Conservation (phyloP, 2,888 invertebrate genomes). For the Anagyrus pseudococci region DNA sequence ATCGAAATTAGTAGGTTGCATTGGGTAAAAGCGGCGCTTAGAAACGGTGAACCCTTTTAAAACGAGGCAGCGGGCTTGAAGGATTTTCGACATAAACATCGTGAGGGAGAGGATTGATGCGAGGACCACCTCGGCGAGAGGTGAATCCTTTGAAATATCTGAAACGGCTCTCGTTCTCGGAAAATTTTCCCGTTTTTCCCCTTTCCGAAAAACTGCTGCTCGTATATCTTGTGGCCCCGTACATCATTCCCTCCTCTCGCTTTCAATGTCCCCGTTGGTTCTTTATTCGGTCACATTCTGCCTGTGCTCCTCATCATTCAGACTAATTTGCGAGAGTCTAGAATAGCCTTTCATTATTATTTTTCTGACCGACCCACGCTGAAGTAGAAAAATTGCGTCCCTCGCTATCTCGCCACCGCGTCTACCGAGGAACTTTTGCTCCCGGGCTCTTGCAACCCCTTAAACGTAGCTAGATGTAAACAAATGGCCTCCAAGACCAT, state of each 20-base stretch:
- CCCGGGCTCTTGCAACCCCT: too few species aligned
- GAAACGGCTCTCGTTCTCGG: not conserved
- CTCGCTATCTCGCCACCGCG: too few species aligned
- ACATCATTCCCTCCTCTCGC: too few species aligned
- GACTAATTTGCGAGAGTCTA: constrained; percentile 29
- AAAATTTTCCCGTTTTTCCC: constrained; percentile 9
- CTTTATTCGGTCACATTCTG: constrained; percentile 19
- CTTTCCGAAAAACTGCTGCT: constrained; percentile 8
- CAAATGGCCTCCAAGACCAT: too few species aligned
- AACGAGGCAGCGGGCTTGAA: constrained; percentile 3
- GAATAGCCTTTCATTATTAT: too few species aligned
- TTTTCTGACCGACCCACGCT: too few species aligned
- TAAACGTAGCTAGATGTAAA: too few species aligned
- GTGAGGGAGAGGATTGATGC: not conserved
- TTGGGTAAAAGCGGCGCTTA: too few species aligned
- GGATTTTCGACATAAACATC: not conserved
- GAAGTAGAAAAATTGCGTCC: too few species aligned
- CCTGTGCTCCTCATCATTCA: constrained; percentile 18
- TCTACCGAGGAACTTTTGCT: too few species aligned
- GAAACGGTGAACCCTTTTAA: constrained; percentile 11
- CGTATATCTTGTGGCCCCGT: not conserved
- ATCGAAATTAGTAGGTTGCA: too few species aligned
- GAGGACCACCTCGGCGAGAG: constrained; percentile 19
- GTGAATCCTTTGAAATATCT: constrained; percentile 21
- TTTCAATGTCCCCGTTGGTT: not conserved